Base-by-base conservation (phyloP, 2,797 vertebrate genomes). In the Cossypha niveicapilla region DNA sequence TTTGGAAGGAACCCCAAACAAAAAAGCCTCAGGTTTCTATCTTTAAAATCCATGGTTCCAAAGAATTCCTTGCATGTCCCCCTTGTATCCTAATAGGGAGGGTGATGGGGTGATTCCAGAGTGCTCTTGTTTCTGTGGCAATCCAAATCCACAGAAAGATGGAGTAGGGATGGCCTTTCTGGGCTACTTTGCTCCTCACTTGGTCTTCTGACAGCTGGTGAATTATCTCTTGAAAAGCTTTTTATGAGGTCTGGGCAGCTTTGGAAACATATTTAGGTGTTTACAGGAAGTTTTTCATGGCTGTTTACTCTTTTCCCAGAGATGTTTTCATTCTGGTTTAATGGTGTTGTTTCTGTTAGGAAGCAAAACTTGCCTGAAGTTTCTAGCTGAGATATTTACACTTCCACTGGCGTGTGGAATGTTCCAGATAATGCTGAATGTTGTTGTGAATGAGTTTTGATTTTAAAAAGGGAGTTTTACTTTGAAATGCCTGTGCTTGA, bases 211-310 rank as follows among this genome's bases (percentile, higher is more conserved):
- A 94, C 91, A 95, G 92, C 85, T 96, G 95, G 94, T 95, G 84
- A 96, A 96, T 96, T 95, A 89, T 95, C 91, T 92, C 92, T 91
- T 92, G 78, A 71, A 88, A 94, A 92, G 82, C 57, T 93, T 86
- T 92, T 94, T 82, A 94, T 94, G 95, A 96, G 92, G 16, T 47
- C 76, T 93, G 92, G 81, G 71, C 90, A 93, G 65, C 87, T 93
- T 82, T 79, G 74, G 68, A 89, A 89, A 68, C 72, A 80, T 50
- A 75, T 86, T 94, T 67, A 93, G 81, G 51, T 90, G 89, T 86
- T 95, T 91, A 47, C 71, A 35, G 39, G 42, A 93, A 92, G 82
- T 94, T 94, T 92, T 95, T 90, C 78, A 87, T 91, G 11, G 42
- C 45, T 89, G 51, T 86, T 94, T 77, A n/a, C 61, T 86, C 78